Conservation (phyloP, 2,888 invertebrate genomes). For the Catocala nupta region DNA sequence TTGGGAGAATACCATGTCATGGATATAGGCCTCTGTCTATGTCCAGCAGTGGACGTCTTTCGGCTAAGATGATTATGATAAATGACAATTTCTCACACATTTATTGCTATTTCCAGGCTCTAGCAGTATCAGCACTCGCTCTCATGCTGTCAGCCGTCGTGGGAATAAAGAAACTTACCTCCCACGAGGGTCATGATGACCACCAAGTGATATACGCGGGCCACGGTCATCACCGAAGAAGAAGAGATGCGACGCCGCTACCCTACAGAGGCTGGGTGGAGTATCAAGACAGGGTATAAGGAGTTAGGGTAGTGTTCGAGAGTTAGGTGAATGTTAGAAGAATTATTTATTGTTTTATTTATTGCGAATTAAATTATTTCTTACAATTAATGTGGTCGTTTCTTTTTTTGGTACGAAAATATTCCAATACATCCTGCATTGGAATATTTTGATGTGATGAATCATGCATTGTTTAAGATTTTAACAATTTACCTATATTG, state of each 20-base stretch:
- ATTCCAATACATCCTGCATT: too few species aligned
- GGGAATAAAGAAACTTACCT: constrained; percentile 91
- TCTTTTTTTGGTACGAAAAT: too few species aligned
- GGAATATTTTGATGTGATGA: too few species aligned
- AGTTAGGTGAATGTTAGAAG: constrained; percentile 17
- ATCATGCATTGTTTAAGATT: too few species aligned
- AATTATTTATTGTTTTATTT: constrained; percentile 43
- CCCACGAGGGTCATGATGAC: constrained; percentile 87
- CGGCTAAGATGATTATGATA: background rate
- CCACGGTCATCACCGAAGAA: constrained; percentile 88
- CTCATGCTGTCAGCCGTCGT: constrained; percentile 92
- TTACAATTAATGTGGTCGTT: constrained; percentile 17
- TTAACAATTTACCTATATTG: too few species aligned
- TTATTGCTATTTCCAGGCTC: constrained; percentile 73
- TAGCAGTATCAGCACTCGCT: constrained; percentile 91
- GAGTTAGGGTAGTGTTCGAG: background rate
- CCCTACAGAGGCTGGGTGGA: constrained; percentile 85
- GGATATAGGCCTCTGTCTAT: too few species aligned
- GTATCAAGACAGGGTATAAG: constrained; percentile 41
- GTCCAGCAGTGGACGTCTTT: too few species aligned
- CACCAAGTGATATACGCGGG: constrained; percentile 88
- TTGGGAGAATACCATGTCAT: too few species aligned
- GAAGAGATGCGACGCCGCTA: constrained; percentile 75
- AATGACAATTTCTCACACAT: too few species aligned
- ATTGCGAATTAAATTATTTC: constrained; percentile 53